Evolutionary conservation across 2,113 vertebrate genomes (phyloP).

Genomic region (Grallaria varia): DNA sequence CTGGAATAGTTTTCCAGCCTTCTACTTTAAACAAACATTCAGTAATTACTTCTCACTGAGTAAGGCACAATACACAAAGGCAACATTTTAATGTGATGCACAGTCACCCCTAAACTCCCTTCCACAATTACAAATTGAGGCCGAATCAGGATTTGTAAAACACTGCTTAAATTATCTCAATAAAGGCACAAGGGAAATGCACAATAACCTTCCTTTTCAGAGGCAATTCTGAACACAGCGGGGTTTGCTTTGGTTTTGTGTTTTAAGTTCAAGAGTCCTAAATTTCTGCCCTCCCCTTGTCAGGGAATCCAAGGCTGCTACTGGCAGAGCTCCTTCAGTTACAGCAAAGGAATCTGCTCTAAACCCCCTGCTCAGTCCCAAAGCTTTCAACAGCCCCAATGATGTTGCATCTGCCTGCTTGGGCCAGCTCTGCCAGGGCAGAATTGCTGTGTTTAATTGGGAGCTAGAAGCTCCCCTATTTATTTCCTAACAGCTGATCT

Average conservation of each 20-base stretch:
- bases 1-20: not conserved
- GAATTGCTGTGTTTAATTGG: not conserved
- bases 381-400: not conserved
- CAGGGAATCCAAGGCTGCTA: not conserved
- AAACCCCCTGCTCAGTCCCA: not conserved
- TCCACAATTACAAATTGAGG: not conserved
- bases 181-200: not conserved
- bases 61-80: not conserved
- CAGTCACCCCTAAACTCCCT: not conserved
- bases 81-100: not conserved
- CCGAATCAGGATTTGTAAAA: not conserved
- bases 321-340: not conserved
- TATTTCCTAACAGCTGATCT: not conserved
- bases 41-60: not conserved
- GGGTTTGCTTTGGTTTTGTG: not conserved
- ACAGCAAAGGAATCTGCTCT: not conserved
- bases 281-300: not conserved
- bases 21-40: not conserved
- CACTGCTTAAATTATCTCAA: not conserved
- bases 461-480: not conserved
- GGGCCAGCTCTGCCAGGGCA: not conserved
- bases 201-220: not conserved
- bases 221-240: not conserved
- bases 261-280: not conserved
- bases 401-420: not conserved